Evolutionary conservation across 2,888 invertebrate genomes (phyloP).

Genomic region (Microctonus aethiopoides): DNA sequence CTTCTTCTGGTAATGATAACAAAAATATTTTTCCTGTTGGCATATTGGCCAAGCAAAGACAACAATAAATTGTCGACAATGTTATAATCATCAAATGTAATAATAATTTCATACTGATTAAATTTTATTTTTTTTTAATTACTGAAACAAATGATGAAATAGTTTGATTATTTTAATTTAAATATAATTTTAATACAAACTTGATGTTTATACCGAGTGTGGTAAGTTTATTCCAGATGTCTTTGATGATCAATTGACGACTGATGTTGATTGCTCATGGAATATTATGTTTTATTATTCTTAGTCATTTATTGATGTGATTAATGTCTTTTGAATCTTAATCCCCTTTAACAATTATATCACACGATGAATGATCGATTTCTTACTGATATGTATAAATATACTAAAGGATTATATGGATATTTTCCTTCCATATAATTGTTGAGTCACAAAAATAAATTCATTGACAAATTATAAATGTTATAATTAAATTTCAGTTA

Average conservation of each 20-base stretch:
- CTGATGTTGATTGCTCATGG: not conserved
- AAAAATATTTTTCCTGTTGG: slow-evolving; percentile 41
- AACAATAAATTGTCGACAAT: not conserved
- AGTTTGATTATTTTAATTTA: not conserved
- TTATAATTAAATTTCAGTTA: not conserved
- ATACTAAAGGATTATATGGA: no score
- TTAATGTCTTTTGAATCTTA: slow-evolving; percentile 37
- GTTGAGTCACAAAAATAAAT: not conserved
- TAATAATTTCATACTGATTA: slow-evolving; percentile 33
- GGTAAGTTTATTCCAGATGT: not conserved
- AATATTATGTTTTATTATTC: slow-evolving; percentile 1
- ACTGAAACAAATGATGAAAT: not conserved
- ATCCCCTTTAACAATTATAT: slow-evolving; percentile 43
- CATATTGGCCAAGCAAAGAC: not conserved
- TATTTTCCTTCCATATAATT: no score
- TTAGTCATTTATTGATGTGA: slow-evolving; percentile 20
- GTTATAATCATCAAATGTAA: slow-evolving; percentile 11
- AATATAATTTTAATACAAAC: no score
- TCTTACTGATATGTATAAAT: no score
- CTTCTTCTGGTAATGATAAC: slow-evolving; percentile 38
- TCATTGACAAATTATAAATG: not conserved
- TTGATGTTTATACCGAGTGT: not conserved
- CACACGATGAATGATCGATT: slow-evolving; percentile 39
- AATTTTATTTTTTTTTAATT: not conserved
- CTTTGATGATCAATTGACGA: slow-evolving; percentile 1